These are phyloP conservation scores for Leuctra nigra DNA, from an alignment of 2,888 invertebrate genomes.

Conservation along the genomic window DNA sequence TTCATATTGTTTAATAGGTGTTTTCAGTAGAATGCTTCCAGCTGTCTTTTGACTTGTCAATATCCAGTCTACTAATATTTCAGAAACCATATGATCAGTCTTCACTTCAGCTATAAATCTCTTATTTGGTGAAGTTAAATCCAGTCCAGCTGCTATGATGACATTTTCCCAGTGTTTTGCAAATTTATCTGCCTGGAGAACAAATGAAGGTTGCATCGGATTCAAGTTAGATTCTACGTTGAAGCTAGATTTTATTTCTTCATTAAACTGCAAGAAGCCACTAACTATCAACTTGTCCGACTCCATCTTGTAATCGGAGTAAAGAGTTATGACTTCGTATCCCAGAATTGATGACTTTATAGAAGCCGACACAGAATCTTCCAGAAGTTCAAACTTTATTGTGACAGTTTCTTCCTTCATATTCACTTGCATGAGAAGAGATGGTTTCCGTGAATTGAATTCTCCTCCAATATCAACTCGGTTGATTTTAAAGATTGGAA, in stretches of 20 bases:
- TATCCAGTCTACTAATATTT: neutral
- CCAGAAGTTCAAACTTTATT: neutral
- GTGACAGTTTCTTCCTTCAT: slow-evolving; percentile 3
- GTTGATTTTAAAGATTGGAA: neutral
- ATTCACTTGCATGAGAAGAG: neutral
- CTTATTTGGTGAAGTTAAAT: too few species aligned
- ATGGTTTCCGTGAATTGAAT: neutral
- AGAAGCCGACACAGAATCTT: neutral
- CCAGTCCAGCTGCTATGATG: too few species aligned
- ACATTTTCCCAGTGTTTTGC: too few species aligned
- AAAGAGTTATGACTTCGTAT: neutral
- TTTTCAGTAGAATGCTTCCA: neutral
- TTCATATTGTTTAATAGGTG: slow-evolving; percentile 11
- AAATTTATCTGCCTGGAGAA: too few species aligned
- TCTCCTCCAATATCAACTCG: neutral
- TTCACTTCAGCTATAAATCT: too few species aligned
- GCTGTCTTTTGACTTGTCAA: neutral
- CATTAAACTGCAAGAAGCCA: too few species aligned
- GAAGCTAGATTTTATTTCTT: too few species aligned
- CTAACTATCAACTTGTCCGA: too few species aligned
- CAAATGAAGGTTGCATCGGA: too few species aligned
- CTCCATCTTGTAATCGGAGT: too few species aligned
- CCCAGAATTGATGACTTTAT: slow-evolving; percentile 4
- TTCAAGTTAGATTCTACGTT: too few species aligned
- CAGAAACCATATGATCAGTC: too few species aligned